Evolutionary conservation across 2,113 vertebrate species (phyloP).

Genomic region (Vidua macroura): DNA sequence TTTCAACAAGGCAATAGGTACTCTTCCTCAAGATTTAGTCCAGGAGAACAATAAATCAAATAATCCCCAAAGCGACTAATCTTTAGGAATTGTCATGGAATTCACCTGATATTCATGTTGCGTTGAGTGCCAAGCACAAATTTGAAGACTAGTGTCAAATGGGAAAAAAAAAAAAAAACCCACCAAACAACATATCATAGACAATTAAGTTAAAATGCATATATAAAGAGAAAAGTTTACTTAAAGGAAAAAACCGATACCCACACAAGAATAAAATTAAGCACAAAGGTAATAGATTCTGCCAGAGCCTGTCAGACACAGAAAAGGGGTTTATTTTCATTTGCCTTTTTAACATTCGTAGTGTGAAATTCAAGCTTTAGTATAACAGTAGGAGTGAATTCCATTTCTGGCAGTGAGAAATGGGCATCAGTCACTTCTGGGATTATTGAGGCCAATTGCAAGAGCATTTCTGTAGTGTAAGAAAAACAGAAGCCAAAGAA

Average conservation of each 20-base stretch:
- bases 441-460: background rate
- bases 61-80: background rate
- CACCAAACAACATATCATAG: background rate
- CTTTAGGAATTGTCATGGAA: background rate
- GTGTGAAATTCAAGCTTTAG: background rate
- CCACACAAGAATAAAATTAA: background rate
- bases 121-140: background rate
- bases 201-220: background rate
- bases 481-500: background rate
- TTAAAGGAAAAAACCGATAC: background rate
- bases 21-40: background rate
- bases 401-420: background rate
- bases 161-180: background rate
- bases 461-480: background rate
- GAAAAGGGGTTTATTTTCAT: background rate
- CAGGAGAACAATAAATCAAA: background rate
- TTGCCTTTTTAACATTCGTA: background rate
- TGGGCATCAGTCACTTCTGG: background rate
- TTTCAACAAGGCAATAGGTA: background rate
- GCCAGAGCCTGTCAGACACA: background rate
- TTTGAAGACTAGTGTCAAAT: background rate
- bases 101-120: background rate
- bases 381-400: background rate
- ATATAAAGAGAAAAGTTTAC: background rate
- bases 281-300: background rate